A percentile compares a stretch with the other conserved stretches of the same genome.
phyloP scores from a whole-genome alignment of 2,113 vertebrate genomes.

The Catharus fuscescens region DNA sequence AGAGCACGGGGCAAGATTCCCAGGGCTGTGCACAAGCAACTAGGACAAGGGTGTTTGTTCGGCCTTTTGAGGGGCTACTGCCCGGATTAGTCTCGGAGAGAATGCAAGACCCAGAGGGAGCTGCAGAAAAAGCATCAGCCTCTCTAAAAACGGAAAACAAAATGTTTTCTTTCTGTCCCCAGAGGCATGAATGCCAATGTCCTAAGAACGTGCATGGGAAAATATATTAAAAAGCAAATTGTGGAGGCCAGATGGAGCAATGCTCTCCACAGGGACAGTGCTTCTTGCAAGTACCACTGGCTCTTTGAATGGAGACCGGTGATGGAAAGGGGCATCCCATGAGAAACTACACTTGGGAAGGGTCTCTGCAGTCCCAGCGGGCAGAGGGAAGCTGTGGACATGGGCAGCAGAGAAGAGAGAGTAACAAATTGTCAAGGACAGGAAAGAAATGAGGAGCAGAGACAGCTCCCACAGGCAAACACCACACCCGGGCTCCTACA shows the following conservation, averaged over 20 bases:
- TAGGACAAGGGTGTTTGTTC: conserved; percentile 46
- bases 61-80: neutral
- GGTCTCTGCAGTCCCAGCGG: neutral
- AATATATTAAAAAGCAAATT: neutral
- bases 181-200: neutral
- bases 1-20: conserved; percentile 10
- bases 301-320: neutral
- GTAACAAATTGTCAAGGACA: conserved; percentile 7
- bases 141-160: conserved; percentile 47
- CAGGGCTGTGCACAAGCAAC: conserved; percentile 23
- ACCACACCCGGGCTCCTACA: neutral
- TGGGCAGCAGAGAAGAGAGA: neutral
- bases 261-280: neutral
- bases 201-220: conserved; percentile 10
- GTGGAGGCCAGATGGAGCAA: neutral
- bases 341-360: neutral
- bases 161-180: conserved; percentile 42
- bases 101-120: conserved; percentile 16
- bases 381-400: neutral
- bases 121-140: conserved; percentile 1
- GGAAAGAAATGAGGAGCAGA: neutral
- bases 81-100: neutral
- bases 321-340: neutral
- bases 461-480: neutral
- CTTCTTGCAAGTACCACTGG: neutral